These are phyloP conservation scores for Halcyon badia DNA, from an alignment of 2,797 vertebrate species.

Conservation along the genomic window DNA sequence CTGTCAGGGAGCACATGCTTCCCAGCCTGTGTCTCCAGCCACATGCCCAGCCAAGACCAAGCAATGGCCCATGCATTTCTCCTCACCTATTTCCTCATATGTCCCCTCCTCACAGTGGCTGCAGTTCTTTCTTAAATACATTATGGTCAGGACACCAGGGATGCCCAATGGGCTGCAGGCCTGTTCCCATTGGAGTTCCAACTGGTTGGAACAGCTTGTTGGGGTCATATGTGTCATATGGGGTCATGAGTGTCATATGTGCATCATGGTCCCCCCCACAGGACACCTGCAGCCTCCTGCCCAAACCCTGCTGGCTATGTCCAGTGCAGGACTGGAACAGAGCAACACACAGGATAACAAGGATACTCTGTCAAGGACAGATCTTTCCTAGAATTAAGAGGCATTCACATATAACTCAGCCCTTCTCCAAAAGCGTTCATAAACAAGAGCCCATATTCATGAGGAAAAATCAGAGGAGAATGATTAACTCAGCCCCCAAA, in stretches of 20 bases:
- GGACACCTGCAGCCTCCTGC: not conserved
- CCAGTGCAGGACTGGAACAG: no score
- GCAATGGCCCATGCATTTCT: not conserved
- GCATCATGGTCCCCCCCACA: fast-evolving
- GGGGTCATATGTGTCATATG: no score
- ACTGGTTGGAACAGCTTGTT: fast-evolving
- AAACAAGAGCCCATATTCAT: not conserved
- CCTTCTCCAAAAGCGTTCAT: not conserved
- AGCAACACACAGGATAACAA: not conserved
- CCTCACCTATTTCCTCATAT: not conserved
- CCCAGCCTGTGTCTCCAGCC: not conserved
- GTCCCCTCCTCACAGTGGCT: not conserved
- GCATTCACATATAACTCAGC: not conserved
- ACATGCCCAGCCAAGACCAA: not conserved
- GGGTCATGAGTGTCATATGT: not conserved
- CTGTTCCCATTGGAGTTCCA: not conserved
- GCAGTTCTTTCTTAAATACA: not conserved
- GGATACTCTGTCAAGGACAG: not conserved
- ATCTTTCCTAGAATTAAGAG: not conserved
- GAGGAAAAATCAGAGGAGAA: not conserved
- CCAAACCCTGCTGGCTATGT: not conserved
- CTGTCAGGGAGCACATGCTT: not conserved
- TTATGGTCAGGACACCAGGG: fast-evolving
- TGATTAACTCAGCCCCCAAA: not conserved
- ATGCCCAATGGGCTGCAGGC: not conserved